phyloP scores from a whole-genome alignment of 1,140 invertebrate genomes.

The Rhizoglyphus robini region DNA sequence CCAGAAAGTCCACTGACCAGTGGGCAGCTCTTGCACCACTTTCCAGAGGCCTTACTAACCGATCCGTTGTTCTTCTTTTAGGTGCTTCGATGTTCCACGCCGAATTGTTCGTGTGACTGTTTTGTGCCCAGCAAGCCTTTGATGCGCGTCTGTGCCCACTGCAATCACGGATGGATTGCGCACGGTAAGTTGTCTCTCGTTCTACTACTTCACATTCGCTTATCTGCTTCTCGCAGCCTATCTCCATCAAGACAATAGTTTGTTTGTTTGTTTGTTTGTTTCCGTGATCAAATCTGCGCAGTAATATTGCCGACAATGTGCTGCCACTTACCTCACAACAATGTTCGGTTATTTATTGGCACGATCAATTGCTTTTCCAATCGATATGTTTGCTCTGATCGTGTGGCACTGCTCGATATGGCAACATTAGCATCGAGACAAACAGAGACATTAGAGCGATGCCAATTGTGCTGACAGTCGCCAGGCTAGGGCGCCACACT shows the following conservation, averaged over 20 bases:
- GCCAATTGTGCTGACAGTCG: constrained; percentile 3
- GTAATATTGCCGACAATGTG: not conserved
- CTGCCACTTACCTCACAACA: no score
- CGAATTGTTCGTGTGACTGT: constrained; percentile 53
- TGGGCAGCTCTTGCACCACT: no score
- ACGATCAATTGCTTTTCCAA: no score
- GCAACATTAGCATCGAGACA: constrained; percentile 2
- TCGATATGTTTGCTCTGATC: no score
- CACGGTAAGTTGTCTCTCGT: constrained; percentile 47
- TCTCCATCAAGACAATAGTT: not conserved
- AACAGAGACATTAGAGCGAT: constrained; percentile 9
- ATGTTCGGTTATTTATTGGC: no score
- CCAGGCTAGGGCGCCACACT: not conserved
- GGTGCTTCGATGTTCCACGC: constrained; percentile 56
- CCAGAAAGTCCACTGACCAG: no score
- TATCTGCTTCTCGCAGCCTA: not conserved
- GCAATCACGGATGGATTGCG: constrained; percentile 60
- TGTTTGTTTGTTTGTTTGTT: not conserved
- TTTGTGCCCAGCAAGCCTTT: constrained; percentile 56
- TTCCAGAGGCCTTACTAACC: not conserved
- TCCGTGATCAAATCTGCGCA: not conserved
- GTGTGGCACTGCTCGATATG: no score
- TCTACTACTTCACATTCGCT: not conserved
- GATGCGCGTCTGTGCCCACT: constrained; percentile 54
- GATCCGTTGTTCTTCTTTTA: constrained; percentile 35